These are phyloP conservation scores for Phania funesta DNA, from an alignment of 2,888 invertebrate species.

Conservation along the genomic window DNA sequence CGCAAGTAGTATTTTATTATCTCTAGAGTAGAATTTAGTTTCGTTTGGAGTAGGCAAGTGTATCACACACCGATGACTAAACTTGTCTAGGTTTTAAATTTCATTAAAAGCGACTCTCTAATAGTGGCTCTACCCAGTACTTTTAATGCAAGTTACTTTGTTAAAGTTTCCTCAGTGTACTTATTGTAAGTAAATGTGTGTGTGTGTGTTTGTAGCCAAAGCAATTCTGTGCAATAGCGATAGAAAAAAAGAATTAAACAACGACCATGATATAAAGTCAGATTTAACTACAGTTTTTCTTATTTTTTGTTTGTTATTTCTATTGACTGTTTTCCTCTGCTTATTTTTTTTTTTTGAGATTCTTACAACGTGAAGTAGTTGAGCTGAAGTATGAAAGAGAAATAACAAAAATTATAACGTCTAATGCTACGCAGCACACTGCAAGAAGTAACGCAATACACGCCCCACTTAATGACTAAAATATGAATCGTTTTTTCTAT, in stretches of 20 bases:
- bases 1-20: too few species aligned
- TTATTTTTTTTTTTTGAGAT: background rate
- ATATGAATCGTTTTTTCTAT: conserved; percentile 20
- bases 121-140: too few species aligned
- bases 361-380: background rate
- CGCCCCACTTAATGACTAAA: conserved; percentile 58
- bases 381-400: conserved; percentile 6
- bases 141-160: too few species aligned
- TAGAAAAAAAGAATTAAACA: conserved; percentile 33
- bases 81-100: too few species aligned
- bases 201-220: background rate
- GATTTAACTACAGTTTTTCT: conserved; percentile 34
- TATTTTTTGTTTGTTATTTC: conserved; percentile 1
- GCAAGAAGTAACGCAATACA: conserved; percentile 54
- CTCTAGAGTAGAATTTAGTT: too few species aligned
- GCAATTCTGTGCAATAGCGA: background rate
- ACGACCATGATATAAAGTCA: conserved; percentile 50
- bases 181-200: background rate
- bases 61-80: too few species aligned
- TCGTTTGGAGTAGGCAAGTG: too few species aligned
- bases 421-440: conserved; percentile 51
- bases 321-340: conserved; percentile 20
- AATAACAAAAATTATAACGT: conserved; percentile 27
- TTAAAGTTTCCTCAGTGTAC: background rate
- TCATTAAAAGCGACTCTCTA: too few species aligned